These are phyloP conservation scores for Anabas testudineus DNA, from an alignment of 2,797 vertebrate species.

Conservation along the genomic window DNA sequence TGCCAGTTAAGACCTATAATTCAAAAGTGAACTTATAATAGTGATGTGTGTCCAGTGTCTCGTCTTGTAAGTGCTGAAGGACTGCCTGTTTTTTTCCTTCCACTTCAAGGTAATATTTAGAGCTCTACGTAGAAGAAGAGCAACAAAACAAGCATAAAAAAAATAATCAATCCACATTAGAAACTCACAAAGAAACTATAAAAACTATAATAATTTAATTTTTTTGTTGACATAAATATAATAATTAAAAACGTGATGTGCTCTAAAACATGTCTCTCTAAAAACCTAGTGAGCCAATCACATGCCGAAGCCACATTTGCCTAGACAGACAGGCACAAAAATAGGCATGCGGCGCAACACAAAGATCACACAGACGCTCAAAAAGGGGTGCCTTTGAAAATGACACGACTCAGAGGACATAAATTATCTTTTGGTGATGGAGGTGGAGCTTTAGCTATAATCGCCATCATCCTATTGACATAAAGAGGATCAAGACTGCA, in stretches of 20 bases:
- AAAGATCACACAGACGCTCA: slow-evolving; percentile 31
- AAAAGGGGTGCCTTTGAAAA: slow-evolving; percentile 63
- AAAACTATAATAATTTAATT: no score
- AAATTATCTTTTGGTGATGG: slow-evolving; percentile 74
- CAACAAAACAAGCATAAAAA: slow-evolving; percentile 11
- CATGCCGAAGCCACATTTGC: background rate
- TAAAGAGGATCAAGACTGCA: slow-evolving; percentile 78
- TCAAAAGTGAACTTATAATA: slow-evolving; percentile 20
- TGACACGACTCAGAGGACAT: slow-evolving; percentile 65
- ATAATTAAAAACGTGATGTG: slow-evolving; percentile 22
- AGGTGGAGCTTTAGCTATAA: slow-evolving; percentile 75
- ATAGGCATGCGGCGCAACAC: slow-evolving; percentile 3
- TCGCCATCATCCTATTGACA: slow-evolving; percentile 81
- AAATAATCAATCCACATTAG: slow-evolving; percentile 20
- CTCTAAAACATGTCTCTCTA: slow-evolving; percentile 11
- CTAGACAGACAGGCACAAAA: background rate
- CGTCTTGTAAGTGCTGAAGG: background rate
- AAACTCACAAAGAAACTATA: background rate
- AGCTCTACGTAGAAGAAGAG: slow-evolving; percentile 11
- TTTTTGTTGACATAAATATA: slow-evolving; percentile 8
- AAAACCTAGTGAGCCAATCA: slow-evolving; percentile 9
- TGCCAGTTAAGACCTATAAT: slow-evolving; percentile 19
- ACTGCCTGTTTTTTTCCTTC: background rate
- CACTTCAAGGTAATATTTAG: background rate
- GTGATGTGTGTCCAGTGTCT: background rate